Percentiles rank a stretch among this genome's conserved stretches.
Evolutionary conservation across 2,888 invertebrate genomes (phyloP).

Genomic region (Amiota mariae): DNA sequence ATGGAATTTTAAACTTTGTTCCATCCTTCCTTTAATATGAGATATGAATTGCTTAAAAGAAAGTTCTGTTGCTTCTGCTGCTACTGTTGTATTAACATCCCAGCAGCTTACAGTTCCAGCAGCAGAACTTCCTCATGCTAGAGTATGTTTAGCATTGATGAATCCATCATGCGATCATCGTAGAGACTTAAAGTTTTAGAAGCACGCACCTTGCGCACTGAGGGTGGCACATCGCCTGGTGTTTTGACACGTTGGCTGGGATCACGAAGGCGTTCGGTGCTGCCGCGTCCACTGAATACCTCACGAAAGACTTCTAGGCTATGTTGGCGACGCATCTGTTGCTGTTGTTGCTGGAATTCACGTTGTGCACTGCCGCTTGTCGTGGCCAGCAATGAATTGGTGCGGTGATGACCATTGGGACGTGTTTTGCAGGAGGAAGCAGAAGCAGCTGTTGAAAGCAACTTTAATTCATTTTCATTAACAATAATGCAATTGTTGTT

Average conservation of each 20-base stretch:
- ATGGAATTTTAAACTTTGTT: neutral
- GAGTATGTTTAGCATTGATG: constrained; percentile 71
- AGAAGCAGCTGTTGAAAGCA: constrained; percentile 35
- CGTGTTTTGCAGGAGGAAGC: constrained; percentile 45
- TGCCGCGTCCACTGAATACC: constrained; percentile 80
- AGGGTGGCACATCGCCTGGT: constrained; percentile 86
- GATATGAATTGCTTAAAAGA: constrained; percentile 47
- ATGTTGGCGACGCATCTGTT: constrained; percentile 76
- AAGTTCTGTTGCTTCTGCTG: constrained; percentile 59
- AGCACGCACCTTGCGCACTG: constrained; percentile 82
- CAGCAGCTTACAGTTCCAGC: constrained; percentile 70
- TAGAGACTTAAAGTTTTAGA: constrained; percentile 87
- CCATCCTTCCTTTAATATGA: constrained; percentile 35
- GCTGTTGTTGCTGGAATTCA: constrained; percentile 40
- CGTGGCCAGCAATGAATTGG: constrained; percentile 55
- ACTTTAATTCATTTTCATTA: constrained; percentile 58
- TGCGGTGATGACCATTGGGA: constrained; percentile 56
- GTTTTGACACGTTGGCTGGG: constrained; percentile 86
- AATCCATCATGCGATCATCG: constrained; percentile 89
- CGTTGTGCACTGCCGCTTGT: constrained; percentile 27
- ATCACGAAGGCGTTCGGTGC: constrained; percentile 79
- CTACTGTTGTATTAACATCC: too few relatives aligned
- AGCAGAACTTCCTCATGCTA: constrained; percentile 75
- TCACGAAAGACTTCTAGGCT: constrained; percentile 85
- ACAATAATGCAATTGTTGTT: constrained; percentile 38